These are phyloP conservation scores for Pedionomus torquatus DNA, from an alignment of 2,113 vertebrate genomes.

Conservation along the genomic window DNA sequence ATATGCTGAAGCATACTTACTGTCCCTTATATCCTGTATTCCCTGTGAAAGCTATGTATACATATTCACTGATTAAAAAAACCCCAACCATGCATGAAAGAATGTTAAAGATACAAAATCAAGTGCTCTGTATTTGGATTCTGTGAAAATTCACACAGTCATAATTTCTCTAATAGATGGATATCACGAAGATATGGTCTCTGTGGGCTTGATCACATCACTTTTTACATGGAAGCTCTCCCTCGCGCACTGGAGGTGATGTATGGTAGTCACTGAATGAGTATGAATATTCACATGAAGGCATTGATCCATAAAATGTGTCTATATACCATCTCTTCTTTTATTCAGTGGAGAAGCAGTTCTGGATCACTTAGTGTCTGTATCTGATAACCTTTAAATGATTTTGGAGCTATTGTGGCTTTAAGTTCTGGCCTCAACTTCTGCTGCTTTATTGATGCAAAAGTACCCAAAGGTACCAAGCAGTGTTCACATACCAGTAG, in stretches of 20 bases:
- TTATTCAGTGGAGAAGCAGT: neutral
- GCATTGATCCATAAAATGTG: neutral
- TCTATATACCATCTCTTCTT: neutral
- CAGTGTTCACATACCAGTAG: neutral
- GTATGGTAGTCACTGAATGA: neutral
- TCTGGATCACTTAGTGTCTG: neutral
- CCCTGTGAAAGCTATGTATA: conserved; percentile 43
- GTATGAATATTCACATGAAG: neutral
- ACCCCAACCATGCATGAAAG: neutral
- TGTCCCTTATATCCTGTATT: conserved; percentile 60
- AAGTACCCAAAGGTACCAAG: neutral
- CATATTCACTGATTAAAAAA: conserved; percentile 24
- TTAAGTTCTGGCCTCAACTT: neutral
- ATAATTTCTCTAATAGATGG: neutral
- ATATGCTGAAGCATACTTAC: conserved; percentile 63
- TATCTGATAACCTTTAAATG: neutral
- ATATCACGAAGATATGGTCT: neutral
- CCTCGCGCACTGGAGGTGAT: neutral
- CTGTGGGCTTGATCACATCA: neutral
- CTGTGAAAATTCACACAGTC: neutral
- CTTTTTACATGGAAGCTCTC: neutral
- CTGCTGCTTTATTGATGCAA: neutral
- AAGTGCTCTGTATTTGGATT: neutral
- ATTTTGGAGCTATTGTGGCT: fast-evolving
- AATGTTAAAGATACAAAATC: conserved; percentile 11